Evolutionary conservation across 2,113 vertebrate species (phyloP), one percentile per base, ranked within the genome.

Genomic region (Stegostoma tigrinum): DNA sequence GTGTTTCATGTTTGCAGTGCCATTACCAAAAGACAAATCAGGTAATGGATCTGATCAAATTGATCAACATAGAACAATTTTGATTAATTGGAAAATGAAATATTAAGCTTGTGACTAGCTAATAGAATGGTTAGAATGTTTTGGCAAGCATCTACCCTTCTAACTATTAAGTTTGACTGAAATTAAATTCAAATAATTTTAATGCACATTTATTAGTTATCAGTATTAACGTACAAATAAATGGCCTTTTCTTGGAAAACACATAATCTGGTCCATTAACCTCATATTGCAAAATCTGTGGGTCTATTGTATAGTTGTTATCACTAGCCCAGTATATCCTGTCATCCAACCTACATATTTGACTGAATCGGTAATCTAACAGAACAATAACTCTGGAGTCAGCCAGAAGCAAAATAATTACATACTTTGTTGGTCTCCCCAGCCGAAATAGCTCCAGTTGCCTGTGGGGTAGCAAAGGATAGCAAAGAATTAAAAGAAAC

Each of bases 371-470:
- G 42, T 68, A 95, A 2, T 70, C 67, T 95, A 30, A 94, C 14
- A 55, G 86, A 89, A 61, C 27, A 48, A 48, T 70, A 95, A 66
- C 75, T 70, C 15, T 48, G 66, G 67, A 72, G 67, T 95, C 38
- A 68, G 67, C 42, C 66, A 72, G 93, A 70, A 95, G 93, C 93
- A 95, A 66, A 87, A 86, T 86, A 95, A 95, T 97, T 97, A 98
- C 99, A 99, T 98, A 99, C 99, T 99, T 97, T 99, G 99, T 96
- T 98, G 99, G 94, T 99, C 99, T 96, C 99, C 99, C 99, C 99
- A 99, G 97, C 98, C 98, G 96, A 98, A 98, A 97, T 97, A 99
- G 97, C 98, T 99, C 99, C 99, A 99, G 98, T 99, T 99, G 98
- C 99, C 99, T 99, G 97, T 95, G 90, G 78, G 61, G 55, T 48